These are phyloP conservation scores for Rallus crepitans DNA, from an alignment of 2,797 vertebrate genomes.

Conservation along the genomic window DNA sequence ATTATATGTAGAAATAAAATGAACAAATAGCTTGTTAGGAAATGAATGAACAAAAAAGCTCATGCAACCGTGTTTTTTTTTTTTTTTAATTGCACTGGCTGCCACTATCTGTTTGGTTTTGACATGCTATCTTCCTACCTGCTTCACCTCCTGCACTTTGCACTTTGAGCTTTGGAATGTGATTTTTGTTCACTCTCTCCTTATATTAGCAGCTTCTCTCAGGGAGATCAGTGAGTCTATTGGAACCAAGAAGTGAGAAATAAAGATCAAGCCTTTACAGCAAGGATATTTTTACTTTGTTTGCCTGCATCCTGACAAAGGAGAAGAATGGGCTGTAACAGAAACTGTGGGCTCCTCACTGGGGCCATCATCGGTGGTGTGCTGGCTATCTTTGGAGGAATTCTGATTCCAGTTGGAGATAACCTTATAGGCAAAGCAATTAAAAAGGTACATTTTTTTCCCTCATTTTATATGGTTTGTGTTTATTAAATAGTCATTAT, in stretches of 20 bases:
- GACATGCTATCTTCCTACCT: slow-evolving; percentile 15
- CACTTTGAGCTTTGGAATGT: slow-evolving; percentile 72
- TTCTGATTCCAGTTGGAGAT: slow-evolving; percentile 90
- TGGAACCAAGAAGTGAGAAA: not conserved
- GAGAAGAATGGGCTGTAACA: slow-evolving; percentile 74
- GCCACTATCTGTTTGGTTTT: not conserved
- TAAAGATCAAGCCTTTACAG: not conserved
- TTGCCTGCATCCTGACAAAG: not conserved
- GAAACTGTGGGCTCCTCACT: slow-evolving; percentile 77
- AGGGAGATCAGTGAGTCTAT: not conserved
- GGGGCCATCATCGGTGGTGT: slow-evolving; percentile 84
- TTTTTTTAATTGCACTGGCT: not conserved
- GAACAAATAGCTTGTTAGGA: not conserved
- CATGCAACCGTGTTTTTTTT: not conserved
- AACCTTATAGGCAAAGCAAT: slow-evolving; percentile 83
- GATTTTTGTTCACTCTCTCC: slow-evolving; percentile 49
- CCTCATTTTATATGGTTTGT: not conserved
- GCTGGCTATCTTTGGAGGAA: slow-evolving; percentile 86
- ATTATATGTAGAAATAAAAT: rapidly evolving
- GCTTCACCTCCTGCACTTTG: slow-evolving; percentile 48
- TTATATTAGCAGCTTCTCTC: slow-evolving; percentile 57
- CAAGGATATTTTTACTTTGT: not conserved
- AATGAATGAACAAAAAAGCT: not conserved
- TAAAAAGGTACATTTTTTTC: slow-evolving; percentile 80
- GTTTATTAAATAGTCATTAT: not conserved